These are phyloP conservation scores for Orchesella cincta DNA, from an alignment of 1,140 invertebrate genomes.

Conservation along the genomic window DNA sequence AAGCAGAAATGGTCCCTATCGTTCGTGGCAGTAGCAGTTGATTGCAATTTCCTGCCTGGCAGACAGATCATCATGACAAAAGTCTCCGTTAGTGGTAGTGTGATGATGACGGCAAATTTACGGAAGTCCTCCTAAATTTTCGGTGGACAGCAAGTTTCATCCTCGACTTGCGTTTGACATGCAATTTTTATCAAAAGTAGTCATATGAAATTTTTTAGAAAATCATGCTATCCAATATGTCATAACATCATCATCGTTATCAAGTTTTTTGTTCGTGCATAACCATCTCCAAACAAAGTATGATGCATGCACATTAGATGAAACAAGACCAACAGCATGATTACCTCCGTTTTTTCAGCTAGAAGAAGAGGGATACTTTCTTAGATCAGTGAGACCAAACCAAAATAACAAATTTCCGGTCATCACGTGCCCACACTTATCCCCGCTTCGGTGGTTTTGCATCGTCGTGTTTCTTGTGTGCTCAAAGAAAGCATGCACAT, in stretches of 20 bases:
- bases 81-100: too few species aligned
- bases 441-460: slow-evolving; percentile 43
- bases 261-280: slow-evolving; percentile 7
- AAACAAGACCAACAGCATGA: slow-evolving; percentile 22
- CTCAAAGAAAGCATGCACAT: background rate
- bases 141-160: too few species aligned
- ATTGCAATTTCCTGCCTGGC: too few species aligned
- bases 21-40: too few species aligned
- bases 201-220: background rate
- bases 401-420: slow-evolving; percentile 47
- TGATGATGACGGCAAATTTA: too few species aligned
- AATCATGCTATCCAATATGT: too few species aligned
- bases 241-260: background rate
- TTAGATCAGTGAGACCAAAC: slow-evolving; percentile 1
- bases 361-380: background rate
- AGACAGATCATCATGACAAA: too few species aligned
- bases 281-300: background rate
- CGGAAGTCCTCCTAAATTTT: too few species aligned
- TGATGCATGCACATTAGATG: background rate
- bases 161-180: background rate
- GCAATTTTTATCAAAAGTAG: background rate
- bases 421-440: slow-evolving; percentile 47
- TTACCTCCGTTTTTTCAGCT: slow-evolving; percentile 3
- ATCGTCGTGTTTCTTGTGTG: background rate
- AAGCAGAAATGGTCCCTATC: too few species aligned